Conservation (phyloP, 2,888 invertebrate species). For the Chloroclysta siterata region DNA sequence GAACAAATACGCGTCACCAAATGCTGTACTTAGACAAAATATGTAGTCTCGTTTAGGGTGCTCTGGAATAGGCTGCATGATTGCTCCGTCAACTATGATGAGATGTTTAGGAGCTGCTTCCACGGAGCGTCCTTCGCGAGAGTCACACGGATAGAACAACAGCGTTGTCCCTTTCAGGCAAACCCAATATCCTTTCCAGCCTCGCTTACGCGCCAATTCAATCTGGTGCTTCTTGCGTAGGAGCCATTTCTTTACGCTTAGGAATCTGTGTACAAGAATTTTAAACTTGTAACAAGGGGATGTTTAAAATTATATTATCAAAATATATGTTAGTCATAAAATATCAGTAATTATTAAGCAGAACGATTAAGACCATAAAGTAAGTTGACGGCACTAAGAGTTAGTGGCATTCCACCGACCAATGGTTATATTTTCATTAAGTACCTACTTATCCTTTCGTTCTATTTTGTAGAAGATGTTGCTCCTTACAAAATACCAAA, state of each 20-base stretch:
- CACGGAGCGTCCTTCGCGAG: conserved; percentile 94
- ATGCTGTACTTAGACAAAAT: conserved; percentile 98
- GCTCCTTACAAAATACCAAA: no score
- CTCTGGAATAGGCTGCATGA: conserved; percentile 99
- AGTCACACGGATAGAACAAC: conserved; percentile 97
- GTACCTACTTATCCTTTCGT: no score
- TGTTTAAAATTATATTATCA: conserved; percentile 39
- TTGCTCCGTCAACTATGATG: conserved; percentile 97
- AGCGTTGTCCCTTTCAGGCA: conserved; percentile 98
- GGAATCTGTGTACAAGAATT: conserved; percentile 88
- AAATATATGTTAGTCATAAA: conserved; percentile 2
- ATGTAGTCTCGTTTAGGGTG: conserved; percentile 99
- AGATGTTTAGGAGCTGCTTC: conserved; percentile 97
- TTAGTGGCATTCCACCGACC: no score
- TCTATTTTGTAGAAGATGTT: no score
- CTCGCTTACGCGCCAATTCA: conserved; percentile 96
- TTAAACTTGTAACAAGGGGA: conserved; percentile 49
- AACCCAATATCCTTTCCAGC: conserved; percentile 99
- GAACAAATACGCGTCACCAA: conserved; percentile 98
- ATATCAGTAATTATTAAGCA: no score
- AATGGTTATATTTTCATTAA: no score
- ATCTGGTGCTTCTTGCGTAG: conserved; percentile 98
- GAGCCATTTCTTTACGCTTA: conserved; percentile 99
- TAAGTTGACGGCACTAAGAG: no score
- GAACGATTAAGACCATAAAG: no score